Percentiles rank a stretch among this genome's conserved stretches.
Conservation (phyloP, 2,113 vertebrate species). For the Abramis brama region DNA sequence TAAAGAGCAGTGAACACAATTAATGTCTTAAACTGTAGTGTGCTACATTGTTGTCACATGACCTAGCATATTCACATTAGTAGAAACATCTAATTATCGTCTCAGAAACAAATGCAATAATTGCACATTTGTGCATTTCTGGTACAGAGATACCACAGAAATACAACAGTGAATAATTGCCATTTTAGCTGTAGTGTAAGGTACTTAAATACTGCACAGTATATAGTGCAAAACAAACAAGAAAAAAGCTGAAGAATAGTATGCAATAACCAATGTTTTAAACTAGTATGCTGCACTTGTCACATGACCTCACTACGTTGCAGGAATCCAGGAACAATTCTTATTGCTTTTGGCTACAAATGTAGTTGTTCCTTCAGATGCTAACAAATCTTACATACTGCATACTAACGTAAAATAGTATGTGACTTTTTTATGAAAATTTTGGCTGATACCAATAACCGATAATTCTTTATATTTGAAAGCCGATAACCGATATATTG, state of each 20-base stretch:
- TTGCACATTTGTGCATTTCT: background rate
- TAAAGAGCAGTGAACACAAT: background rate
- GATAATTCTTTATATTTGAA: too few relatives aligned
- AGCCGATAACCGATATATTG: too few relatives aligned
- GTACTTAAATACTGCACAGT: background rate
- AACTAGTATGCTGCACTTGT: background rate
- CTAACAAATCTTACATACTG: background rate
- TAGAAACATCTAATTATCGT: background rate
- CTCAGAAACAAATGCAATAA: conserved; percentile 10
- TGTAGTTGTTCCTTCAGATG: background rate
- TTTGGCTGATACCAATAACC: too few relatives aligned
- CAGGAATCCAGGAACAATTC: background rate
- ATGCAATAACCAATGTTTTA: background rate
- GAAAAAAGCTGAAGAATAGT: background rate
- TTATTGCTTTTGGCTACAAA: background rate
- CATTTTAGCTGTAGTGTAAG: background rate
- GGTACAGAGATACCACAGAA: background rate
- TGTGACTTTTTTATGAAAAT: too few relatives aligned
- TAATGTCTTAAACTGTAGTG: background rate
- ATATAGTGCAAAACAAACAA: background rate
- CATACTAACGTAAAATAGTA: background rate
- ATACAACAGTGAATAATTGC: background rate
- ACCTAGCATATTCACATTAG: background rate
- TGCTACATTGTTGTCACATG: background rate
- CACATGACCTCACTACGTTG: background rate